Evolutionary conservation across 1,140 invertebrate species (phyloP).

Genomic region (Drosophila lini): DNA sequence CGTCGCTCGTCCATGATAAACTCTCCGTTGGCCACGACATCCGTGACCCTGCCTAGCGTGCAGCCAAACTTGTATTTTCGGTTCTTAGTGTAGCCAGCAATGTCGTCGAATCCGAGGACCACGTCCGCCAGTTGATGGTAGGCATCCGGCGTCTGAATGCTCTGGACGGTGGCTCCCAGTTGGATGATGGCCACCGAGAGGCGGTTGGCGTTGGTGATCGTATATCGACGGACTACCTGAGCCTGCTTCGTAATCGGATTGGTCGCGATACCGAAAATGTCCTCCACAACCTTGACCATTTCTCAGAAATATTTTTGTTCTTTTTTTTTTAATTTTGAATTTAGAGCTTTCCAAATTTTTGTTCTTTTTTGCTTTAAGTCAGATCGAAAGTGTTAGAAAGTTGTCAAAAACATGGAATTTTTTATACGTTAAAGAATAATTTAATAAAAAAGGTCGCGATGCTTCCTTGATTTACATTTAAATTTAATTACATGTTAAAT

Average conservation of each 20-base stretch:
- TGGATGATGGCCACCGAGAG: conserved; percentile 79
- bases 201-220: conserved; percentile 86
- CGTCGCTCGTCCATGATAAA: conserved; percentile 89
- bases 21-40: conserved; percentile 90
- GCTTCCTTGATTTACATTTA: not conserved
- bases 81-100: conserved; percentile 85
- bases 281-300: conserved; percentile 67
- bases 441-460: not conserved
- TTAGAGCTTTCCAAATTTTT: not conserved
- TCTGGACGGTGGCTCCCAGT: conserved; percentile 90
- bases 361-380: not conserved
- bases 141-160: conserved; percentile 89
- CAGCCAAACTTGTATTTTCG: conserved; percentile 92
- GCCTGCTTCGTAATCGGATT: conserved; percentile 73
- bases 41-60: conserved; percentile 93
- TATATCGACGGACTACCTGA: conserved; percentile 85
- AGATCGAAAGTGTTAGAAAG: not conserved
- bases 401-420: not conserved
- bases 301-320: not conserved
- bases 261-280: conserved; percentile 68
- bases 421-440: not conserved
- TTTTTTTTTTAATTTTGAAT: conserved; percentile 27
- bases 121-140: conserved; percentile 89
- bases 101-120: conserved; percentile 90
- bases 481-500: not conserved